Percentiles rank a stretch among this genome's conserved stretches.
Conservation (phyloP, 2,888 invertebrate species). For the Nasonovia ribisnigri region DNA sequence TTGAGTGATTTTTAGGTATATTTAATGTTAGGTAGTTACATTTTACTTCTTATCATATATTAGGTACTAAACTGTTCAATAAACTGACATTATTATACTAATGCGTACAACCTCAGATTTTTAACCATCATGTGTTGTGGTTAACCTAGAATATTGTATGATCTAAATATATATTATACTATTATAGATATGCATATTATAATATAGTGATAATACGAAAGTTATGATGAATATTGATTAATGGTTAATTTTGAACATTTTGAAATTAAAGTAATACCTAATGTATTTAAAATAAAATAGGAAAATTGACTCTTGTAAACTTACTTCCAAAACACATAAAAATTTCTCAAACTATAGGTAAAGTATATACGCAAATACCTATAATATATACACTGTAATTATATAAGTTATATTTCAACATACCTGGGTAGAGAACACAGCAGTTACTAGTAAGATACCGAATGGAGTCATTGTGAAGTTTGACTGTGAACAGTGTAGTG, state of each 20-base stretch:
- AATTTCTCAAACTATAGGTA: background rate
- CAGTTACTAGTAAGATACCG: background rate
- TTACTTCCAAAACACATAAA: background rate
- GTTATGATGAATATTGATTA: background rate
- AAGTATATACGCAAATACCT: background rate
- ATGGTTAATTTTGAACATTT: background rate
- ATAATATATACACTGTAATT: background rate
- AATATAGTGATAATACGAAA: background rate
- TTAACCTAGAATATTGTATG: background rate
- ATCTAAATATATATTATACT: background rate
- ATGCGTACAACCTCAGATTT: background rate
- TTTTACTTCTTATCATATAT: background rate
- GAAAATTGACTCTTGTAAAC: background rate
- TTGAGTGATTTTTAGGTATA: background rate
- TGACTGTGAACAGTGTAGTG: background rate
- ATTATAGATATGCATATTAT: background rate
- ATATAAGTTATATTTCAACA: background rate
- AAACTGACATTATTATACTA: background rate
- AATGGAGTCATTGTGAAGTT: constrained; percentile 32
- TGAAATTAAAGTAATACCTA: background rate
- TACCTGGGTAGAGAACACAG: constrained; percentile 23
- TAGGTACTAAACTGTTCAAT: background rate
- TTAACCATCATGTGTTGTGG: background rate
- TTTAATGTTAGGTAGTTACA: background rate
- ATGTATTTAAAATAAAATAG: background rate